These are phyloP conservation scores for Antheraea pernyi DNA, from an alignment of 1,140 invertebrate genomes.

Conservation along the genomic window DNA sequence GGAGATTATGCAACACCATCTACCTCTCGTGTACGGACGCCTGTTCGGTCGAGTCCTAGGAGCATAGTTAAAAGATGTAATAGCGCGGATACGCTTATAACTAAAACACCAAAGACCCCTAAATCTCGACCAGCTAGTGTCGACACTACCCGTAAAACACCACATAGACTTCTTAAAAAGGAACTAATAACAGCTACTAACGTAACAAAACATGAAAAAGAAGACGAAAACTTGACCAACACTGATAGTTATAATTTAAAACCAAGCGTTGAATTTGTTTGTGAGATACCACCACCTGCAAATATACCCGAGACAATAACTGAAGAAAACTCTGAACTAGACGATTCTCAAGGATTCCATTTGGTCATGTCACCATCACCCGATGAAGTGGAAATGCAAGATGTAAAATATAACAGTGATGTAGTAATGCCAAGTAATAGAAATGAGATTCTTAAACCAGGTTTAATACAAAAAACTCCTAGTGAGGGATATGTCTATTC, in stretches of 20 bases:
- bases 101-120: conserved; percentile 56
- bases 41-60: conserved; percentile 54
- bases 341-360: conserved; percentile 68
- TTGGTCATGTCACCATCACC: conserved; percentile 52
- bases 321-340: conserved; percentile 50
- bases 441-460: conserved; percentile 44
- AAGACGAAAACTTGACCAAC: conserved; percentile 14
- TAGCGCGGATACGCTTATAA: conserved; percentile 47
- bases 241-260: conserved; percentile 37
- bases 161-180: conserved; percentile 37
- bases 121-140: conserved; percentile 60
- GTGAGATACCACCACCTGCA: conserved; percentile 45
- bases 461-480: conserved; percentile 40
- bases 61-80: conserved; percentile 56
- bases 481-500: conserved; percentile 55
- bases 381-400: conserved; percentile 37
- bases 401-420: conserved; percentile 45
- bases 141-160: conserved; percentile 54
- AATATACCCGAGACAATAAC: conserved; percentile 47
- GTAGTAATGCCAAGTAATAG: conserved; percentile 46
- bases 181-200: conserved; percentile 29
- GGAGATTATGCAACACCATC: conserved; percentile 45
- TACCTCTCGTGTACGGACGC: conserved; percentile 51
- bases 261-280: conserved; percentile 52
- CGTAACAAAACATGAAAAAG: conserved; percentile 17